phyloP scores from a whole-genome alignment of 2,888 invertebrate genomes.

The Periphyllus acericola region DNA sequence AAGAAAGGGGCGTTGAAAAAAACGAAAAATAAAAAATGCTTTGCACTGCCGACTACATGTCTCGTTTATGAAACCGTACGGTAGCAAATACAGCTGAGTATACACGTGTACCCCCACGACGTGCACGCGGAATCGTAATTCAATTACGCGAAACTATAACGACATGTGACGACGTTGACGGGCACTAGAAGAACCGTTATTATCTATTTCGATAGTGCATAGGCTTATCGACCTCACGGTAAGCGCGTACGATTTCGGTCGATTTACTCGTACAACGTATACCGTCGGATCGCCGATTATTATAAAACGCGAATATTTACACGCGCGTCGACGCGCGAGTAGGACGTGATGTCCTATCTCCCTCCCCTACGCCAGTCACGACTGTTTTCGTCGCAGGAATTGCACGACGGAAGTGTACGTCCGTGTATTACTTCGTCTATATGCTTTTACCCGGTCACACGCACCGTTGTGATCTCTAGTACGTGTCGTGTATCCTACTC shows the following conservation, averaged over 20 bases:
- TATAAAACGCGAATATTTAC: slow-evolving; percentile 37
- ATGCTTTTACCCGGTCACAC: not conserved
- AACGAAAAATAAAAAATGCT: too few relatives aligned
- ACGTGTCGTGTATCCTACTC: not conserved
- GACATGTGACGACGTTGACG: not conserved
- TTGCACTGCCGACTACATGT: not conserved
- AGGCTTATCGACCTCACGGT: slow-evolving; percentile 36
- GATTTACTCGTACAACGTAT: too few relatives aligned
- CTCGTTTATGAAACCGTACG: not conserved
- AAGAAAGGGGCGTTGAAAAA: not conserved
- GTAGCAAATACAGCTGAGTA: not conserved
- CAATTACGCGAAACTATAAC: slow-evolving; percentile 30
- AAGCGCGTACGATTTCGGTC: slow-evolving; percentile 26
- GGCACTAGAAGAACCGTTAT: slow-evolving; percentile 29
- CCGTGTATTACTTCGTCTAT: not conserved
- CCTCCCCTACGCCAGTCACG: too few relatives aligned
- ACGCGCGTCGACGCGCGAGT: not conserved
- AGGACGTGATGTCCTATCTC: not conserved
- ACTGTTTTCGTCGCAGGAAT: too few relatives aligned
- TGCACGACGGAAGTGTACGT: too few relatives aligned
- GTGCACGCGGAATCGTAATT: slow-evolving; percentile 1
- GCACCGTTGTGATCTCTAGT: not conserved
- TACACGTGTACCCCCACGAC: not conserved
- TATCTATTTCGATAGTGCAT: slow-evolving; percentile 38
- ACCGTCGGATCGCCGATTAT: too few relatives aligned